Conservation (phyloP, 2,888 invertebrate species). For the Coleophora flavipennella region DNA sequence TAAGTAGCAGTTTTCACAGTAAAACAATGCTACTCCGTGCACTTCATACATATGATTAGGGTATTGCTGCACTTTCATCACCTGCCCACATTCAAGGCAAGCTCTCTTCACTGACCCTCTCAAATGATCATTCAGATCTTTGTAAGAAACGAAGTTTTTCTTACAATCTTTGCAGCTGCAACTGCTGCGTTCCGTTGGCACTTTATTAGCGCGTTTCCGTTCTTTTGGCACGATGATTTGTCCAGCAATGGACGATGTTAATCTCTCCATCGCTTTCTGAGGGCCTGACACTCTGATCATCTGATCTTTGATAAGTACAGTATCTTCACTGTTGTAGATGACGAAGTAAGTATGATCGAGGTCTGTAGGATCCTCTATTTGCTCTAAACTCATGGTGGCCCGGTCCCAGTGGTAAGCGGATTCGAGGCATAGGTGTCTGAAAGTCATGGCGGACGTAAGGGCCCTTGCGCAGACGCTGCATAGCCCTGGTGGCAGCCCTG, state of each 20-base stretch:
- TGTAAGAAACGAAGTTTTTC: slow-evolving; percentile 27
- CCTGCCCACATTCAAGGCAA: slow-evolving; percentile 32
- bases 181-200: background rate
- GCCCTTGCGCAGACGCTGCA: slow-evolving; percentile 43
- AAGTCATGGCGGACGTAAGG: slow-evolving; percentile 27
- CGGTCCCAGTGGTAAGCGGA: slow-evolving; percentile 38
- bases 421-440: slow-evolving; percentile 33
- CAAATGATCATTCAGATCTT: slow-evolving; percentile 39
- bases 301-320: slow-evolving; percentile 26
- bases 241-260: slow-evolving; percentile 16
- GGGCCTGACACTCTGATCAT: slow-evolving; percentile 14
- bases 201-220: slow-evolving; percentile 2
- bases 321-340: slow-evolving; percentile 24
- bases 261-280: slow-evolving; percentile 21
- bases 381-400: slow-evolving; percentile 23
- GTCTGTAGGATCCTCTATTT: slow-evolving; percentile 18
- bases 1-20: slow-evolving; percentile 35
- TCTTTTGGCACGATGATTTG: background rate
- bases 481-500: slow-evolving; percentile 37
- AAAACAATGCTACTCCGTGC: slow-evolving; percentile 23
- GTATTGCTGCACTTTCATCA: slow-evolving; percentile 31
- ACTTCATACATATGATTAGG: slow-evolving; percentile 27
- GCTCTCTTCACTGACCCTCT: slow-evolving; percentile 32
- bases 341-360: slow-evolving; percentile 35
- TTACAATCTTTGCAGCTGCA: slow-evolving; percentile 38